Percentiles rank a stretch among this genome's conserved stretches.
phyloP scores from a whole-genome alignment of 2,797 vertebrate genomes.

The Simalia tracyae region DNA sequence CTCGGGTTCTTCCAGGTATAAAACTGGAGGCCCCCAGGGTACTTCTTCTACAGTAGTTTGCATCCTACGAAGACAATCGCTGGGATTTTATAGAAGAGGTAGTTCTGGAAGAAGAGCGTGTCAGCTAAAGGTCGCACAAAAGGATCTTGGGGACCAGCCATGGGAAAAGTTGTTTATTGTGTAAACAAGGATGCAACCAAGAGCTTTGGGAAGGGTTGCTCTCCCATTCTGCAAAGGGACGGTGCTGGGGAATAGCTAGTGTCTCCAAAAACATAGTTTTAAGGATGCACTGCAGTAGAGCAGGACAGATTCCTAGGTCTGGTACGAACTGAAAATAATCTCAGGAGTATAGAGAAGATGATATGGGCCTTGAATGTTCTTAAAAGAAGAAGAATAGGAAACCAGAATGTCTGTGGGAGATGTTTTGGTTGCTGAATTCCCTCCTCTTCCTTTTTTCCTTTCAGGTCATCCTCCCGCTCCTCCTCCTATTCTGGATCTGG shows the following conservation, averaged over 20 bases:
- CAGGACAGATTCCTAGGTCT: too few relatives aligned
- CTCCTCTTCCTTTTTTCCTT: background rate
- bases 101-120: background rate
- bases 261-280: too few relatives aligned
- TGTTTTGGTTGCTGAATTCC: background rate
- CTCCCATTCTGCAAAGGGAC: background rate
- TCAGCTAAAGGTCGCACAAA: background rate
- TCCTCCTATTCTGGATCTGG: conserved; percentile 94
- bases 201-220: background rate
- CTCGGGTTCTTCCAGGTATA: conserved; percentile 92
- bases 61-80: background rate
- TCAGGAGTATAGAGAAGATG: background rate
- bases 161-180: too few relatives aligned
- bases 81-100: background rate
- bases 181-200: background rate
- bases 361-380: too few relatives aligned
- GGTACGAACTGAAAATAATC: background rate
- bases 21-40: background rate
- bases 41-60: background rate
- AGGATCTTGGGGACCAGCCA: background rate
- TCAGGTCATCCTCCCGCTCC: conserved; percentile 92
- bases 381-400: background rate
- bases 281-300: background rate
- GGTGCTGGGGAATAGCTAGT: too few relatives aligned
- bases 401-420: too few relatives aligned